Evolutionary conservation across 2,113 vertebrate genomes (phyloP).

Genomic region (Xenus cinereus): DNA sequence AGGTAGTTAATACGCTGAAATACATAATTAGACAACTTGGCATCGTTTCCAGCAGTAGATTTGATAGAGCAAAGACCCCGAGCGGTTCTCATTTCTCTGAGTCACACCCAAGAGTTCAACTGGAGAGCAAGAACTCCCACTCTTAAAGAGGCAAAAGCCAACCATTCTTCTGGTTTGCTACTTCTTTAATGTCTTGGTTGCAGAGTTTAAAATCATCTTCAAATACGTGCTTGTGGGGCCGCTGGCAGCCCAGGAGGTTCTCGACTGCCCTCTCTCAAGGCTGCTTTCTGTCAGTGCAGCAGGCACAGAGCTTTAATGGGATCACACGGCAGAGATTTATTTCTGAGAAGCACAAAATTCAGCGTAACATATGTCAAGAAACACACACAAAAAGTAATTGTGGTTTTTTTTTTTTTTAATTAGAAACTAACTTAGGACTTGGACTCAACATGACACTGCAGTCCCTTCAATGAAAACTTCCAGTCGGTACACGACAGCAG

Average conservation of each 20-base stretch:
- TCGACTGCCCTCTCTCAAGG: background rate
- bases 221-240: background rate
- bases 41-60: background rate
- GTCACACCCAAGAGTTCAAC: background rate
- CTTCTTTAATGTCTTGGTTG: background rate
- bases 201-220: background rate
- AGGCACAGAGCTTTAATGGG: accelerated
- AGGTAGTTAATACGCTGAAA: background rate
- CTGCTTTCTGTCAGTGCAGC: background rate
- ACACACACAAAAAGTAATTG: background rate
- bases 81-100: background rate
- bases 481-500: background rate
- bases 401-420: background rate
- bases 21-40: background rate
- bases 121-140: background rate
- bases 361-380: background rate
- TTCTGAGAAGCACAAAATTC: background rate
- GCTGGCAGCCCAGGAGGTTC: background rate
- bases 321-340: background rate
- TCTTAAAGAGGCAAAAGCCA: background rate
- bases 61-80: background rate
- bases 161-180: background rate
- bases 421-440: background rate
- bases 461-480: background rate
- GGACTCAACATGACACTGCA: background rate